Evolutionary conservation across 2,113 vertebrate species (phyloP).

Genomic region (Melanotaenia duboulayi): DNA sequence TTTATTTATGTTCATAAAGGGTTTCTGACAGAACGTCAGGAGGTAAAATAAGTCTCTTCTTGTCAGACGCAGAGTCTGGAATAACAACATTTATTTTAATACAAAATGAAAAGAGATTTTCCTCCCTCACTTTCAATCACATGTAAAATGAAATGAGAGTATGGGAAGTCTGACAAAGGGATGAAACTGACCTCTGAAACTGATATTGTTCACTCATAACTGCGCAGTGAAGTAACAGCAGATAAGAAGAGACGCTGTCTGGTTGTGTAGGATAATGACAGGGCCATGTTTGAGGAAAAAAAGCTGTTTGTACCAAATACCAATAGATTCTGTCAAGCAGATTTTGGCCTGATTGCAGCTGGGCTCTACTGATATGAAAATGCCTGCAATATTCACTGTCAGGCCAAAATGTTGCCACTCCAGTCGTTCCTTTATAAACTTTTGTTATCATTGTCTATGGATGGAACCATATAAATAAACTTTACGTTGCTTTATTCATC

Average conservation of each 20-base stretch:
- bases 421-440: no score
- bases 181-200: background rate
- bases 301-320: background rate
- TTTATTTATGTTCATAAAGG: background rate
- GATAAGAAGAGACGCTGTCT: background rate
- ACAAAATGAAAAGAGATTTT: background rate
- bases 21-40: conserved; percentile 13
- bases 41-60: conserved; percentile 11
- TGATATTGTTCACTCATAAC: background rate
- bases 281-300: background rate
- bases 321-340: background rate
- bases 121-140: background rate
- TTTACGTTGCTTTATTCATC: no score
- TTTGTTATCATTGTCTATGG: no score
- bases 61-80: conserved; percentile 7
- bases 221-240: background rate
- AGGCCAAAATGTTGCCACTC: no score
- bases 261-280: background rate
- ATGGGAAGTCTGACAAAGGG: background rate
- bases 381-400: background rate
- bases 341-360: background rate
- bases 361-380: background rate
- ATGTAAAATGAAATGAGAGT: background rate
- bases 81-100: background rate
- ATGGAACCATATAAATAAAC: no score